Evolutionary conservation across 2,113 vertebrate genomes (phyloP), one percentile per base, ranked within the genome.

Genomic region (Eublepharis macularius): DNA sequence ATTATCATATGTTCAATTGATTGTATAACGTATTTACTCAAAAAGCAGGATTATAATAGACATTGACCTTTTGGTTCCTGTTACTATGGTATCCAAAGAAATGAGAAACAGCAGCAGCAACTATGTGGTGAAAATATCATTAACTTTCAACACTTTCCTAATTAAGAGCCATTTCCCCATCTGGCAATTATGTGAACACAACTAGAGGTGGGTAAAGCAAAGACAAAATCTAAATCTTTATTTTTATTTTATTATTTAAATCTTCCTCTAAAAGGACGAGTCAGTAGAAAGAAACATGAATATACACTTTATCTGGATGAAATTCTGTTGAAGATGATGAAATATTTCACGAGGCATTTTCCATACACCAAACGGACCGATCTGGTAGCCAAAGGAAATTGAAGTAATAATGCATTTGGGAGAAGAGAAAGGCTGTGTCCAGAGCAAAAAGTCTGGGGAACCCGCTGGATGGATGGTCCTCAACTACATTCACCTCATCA

Each of bases 31-130:
- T 74, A n/a, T 66, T 66, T 91, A 65, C 75, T 75, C 32, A 66
- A 81, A 21, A 21, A 1, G 16, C 12, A 47, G 36, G 41, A 51
- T 82, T 72, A 82, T 60, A 82, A 69, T 3, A 82, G 66, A 88
- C 8, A 29, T 57, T 89, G 85, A 89, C 60, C 83, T 92, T 90
- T 73, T 54, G 76, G 45, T 51, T 93, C 12, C 19, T 2, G 34
- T 80, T 82, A 83, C 80, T 70, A 0, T 19, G 34, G 63, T 49
- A 88, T 89, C n/a, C 39, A 24, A 92, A 80, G 66, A 90, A 92
- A 74, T 32, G 11, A 86, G 36, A 87, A 69, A 68, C 34, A 11
- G 60, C 29, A 76, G n/a, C n/a, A 76, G n/a, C n/a, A 85, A 60
- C 10, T 89, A 89, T 4, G 43, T 7, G 49, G n/a, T 80, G 49